Evolutionary conservation across 2,888 invertebrate genomes (phyloP), one percentile per base, ranked within the genome.

Genomic region (Cerastis rubricosa): DNA sequence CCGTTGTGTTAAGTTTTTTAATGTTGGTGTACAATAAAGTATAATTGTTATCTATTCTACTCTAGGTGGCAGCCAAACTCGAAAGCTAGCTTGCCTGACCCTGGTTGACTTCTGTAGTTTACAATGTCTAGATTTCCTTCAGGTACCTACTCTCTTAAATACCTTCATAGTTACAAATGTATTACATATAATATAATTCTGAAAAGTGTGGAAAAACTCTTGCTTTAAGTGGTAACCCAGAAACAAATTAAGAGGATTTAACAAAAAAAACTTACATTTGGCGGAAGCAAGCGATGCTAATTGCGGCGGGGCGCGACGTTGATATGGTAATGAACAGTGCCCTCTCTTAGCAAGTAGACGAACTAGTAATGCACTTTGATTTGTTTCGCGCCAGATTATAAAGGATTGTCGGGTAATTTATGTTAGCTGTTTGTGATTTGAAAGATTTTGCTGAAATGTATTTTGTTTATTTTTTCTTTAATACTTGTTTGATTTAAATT

Each of bases 201-300:
- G n/a, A 43, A 67, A 63, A 47, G 11, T 12, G 22, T 47, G 49
- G 63, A 25, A 43, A 63, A 35, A 14, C 19, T 0, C 19, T 4
- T 76, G 43, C 35, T 64, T 67, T 77, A 66, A 12, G 22, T 51
- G 19, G 83, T 87, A 90, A 90, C 90, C 87, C 90, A 69, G 78
- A 87, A 85, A 88, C 88, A 92, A 94, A 94, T 94, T 93, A 93
- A 92, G 91, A 91, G 92, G 93, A 91, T 91, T 94, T 92, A 91
- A 89, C 92, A 89, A 93, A 95, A 94, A 43, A 94, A 94, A 93
- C 92, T 92, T 87, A 87, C 90, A 90, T 92, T 90, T 88, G 89
- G 88, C 85, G 87, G 90, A 92, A 93, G 93, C 94, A 93, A 94
- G 91, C 90, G 87, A 92, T 92, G 94, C 91, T 94, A 94, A 95